These are phyloP conservation scores for Pseudopodoces humilis DNA, from an alignment of 2,113 vertebrate species.

Conservation along the genomic window DNA sequence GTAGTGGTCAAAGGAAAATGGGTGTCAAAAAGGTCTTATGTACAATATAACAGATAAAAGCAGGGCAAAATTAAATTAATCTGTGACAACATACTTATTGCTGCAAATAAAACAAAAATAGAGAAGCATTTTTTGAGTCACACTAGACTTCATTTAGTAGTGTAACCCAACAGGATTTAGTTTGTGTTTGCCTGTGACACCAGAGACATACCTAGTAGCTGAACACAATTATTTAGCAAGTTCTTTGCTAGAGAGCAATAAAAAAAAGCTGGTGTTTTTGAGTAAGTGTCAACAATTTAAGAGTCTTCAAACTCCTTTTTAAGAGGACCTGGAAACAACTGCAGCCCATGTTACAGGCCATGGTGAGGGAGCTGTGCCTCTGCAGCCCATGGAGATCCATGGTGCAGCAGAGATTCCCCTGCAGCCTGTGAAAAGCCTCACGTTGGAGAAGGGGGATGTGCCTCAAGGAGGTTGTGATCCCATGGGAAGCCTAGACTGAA, in stretches of 20 bases:
- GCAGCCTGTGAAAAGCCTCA: rapidly evolving
- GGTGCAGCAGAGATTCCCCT: background rate
- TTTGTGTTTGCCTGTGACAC: background rate
- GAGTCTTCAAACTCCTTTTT: background rate
- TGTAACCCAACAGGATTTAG: background rate
- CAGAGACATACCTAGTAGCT: background rate
- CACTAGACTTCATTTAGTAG: background rate
- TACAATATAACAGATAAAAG: background rate
- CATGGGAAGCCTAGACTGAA: background rate
- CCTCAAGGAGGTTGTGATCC: background rate
- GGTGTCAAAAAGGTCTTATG: background rate
- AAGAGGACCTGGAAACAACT: background rate
- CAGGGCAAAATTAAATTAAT: background rate
- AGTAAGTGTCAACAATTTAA: background rate
- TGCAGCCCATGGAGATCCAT: background rate
- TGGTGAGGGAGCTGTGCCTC: background rate
- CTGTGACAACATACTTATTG: background rate
- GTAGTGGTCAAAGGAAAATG: background rate
- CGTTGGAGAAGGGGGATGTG: rapidly evolving
- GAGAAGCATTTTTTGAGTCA: background rate
- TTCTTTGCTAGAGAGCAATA: background rate
- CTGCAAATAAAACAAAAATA: background rate
- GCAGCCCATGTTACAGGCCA: background rate
- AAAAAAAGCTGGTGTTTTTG: background rate
- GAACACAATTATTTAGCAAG: background rate